Conservation (phyloP, 2,113 vertebrate genomes). For the Thamnophis sirtalis region DNA sequence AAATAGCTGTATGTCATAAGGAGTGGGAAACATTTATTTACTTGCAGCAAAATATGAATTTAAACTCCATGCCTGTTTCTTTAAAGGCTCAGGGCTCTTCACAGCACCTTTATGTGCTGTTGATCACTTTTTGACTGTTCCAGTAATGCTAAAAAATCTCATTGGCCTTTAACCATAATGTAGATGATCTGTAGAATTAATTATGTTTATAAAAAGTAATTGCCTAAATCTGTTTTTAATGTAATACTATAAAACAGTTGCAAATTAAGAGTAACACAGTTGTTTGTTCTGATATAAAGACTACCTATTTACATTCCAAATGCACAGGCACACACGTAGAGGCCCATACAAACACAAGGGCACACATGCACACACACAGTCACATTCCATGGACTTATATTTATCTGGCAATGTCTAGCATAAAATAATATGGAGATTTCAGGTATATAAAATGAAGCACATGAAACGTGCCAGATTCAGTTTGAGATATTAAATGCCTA, state of each 20-base stretch:
- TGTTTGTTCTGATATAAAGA: background rate
- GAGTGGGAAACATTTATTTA: background rate
- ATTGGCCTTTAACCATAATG: background rate
- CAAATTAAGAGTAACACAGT: constrained; percentile 18
- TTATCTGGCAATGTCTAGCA: background rate
- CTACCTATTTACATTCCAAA: constrained; percentile 27
- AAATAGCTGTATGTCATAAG: background rate
- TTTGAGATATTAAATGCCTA: background rate
- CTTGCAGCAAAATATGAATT: background rate
- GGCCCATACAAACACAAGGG: background rate
- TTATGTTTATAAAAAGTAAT: background rate
- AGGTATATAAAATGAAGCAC: background rate
- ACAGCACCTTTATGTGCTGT: background rate
- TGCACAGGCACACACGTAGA: background rate
- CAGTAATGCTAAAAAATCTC: background rate
- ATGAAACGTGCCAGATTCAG: background rate
- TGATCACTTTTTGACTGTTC: background rate
- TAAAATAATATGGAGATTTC: constrained; percentile 14
- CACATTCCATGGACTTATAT: background rate
- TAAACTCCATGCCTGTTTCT: background rate
- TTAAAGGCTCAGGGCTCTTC: background rate
- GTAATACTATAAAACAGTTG: constrained; percentile 1
- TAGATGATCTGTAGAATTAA: constrained; percentile 17
- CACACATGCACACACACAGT: background rate
- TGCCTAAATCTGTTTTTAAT: background rate